These are phyloP conservation scores for Theretra japonica DNA, from an alignment of 2,888 invertebrate genomes.

Conservation along the genomic window DNA sequence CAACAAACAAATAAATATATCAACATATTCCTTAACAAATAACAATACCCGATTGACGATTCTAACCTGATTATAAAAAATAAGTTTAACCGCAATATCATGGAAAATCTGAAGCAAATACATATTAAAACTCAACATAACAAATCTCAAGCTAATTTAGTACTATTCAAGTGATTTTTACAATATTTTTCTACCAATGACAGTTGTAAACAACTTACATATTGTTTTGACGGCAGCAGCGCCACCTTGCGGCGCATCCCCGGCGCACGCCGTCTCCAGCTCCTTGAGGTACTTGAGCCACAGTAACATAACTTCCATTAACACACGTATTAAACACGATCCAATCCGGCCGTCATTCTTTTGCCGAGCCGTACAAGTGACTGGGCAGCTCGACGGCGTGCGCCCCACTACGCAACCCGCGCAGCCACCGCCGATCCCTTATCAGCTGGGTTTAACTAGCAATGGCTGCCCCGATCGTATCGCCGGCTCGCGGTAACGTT, in stretches of 20 bases:
- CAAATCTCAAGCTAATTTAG: background rate
- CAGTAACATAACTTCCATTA: conserved; percentile 73
- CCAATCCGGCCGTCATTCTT: conserved; percentile 76
- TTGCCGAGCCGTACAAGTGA: conserved; percentile 82
- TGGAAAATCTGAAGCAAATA: background rate
- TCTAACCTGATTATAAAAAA: background rate
- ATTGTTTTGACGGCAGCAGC: conserved; percentile 77
- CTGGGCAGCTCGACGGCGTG: conserved; percentile 69
- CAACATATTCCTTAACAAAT: background rate
- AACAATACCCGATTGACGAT: too few relatives aligned
- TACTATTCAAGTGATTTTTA: background rate
- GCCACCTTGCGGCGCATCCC: conserved; percentile 72
- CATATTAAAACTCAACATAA: background rate
- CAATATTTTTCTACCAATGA: conserved; percentile 38
- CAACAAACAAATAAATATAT: background rate
- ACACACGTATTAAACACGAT: conserved; percentile 24
- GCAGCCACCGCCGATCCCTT: conserved; percentile 72
- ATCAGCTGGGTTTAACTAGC: conserved; percentile 83
- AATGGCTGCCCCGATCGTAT: conserved; percentile 82
- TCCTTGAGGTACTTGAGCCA: conserved; percentile 80
- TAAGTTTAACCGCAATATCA: background rate
- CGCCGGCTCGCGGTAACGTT: conserved; percentile 83
- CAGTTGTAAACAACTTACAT: conserved; percentile 67
- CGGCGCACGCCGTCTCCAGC: conserved; percentile 74
- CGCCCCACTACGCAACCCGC: conserved; percentile 72